Evolutionary conservation across 2,113 vertebrate genomes (phyloP), one percentile per base, ranked within the genome.

Genomic region (Tretioscincus oriximinensis): DNA sequence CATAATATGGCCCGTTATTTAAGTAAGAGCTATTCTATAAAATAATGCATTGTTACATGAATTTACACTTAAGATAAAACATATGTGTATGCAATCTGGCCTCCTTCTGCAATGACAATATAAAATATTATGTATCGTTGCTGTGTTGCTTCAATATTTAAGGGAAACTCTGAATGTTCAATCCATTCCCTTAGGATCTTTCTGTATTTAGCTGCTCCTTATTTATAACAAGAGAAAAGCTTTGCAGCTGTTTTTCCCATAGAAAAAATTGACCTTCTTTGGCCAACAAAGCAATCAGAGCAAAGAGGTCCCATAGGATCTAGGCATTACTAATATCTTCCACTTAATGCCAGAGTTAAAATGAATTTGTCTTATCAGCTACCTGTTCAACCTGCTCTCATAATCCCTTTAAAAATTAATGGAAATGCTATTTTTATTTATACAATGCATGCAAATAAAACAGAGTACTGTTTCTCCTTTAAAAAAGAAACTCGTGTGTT

Each of bases 111-210:
- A 70, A 1, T 35, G 1, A 78, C n/a, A 71, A 71, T 66, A 84
- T 64, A 85, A 88, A 84, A 69, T 87, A 81, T 77, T 91, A 82
- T 92, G 91, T 92, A 88, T 26, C n/a, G 35, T 85, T 87, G 73
- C 83, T 89, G n/a, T 26, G 45, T 85, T 88, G 73, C 83, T 89
- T 86, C 54, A 73, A 68, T 84, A 84, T 88, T 78, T 87, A 81
- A 90, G 45, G 73, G 26, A 91, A 90, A 81, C 58, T 67, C 35
- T 70, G 49, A 82, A 67, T 2, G 63, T 54, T 68, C 18, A 77
- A 84, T 84, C 2, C 6, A 80, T 35, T 60, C 79, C 47, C 73
- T 71, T 18, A n/a, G 80, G 82, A 82, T 12, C 78, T 82, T 85
- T 78, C 29, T 83, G 31, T 26, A 80, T 78, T 87, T 83, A 81